Evolutionary conservation across 2,797 vertebrate genomes (phyloP), one percentile per base, ranked within the genome.

Genomic region (Typhlichthys subterraneus): DNA sequence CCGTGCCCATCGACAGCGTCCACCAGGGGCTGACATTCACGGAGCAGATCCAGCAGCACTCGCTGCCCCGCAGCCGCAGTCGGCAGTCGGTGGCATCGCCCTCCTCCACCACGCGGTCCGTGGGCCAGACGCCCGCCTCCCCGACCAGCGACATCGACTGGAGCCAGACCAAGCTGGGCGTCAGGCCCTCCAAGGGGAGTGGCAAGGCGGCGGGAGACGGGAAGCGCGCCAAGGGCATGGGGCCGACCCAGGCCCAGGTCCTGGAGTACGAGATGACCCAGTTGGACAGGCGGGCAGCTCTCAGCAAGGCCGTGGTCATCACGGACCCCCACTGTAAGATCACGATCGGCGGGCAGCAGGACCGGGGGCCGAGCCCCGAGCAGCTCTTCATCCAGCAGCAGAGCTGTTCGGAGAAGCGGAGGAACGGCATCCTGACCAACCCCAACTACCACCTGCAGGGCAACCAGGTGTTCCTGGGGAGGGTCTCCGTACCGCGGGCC

Each of bases 201-300:
- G 23, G 73, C 68, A 98, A 96, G 89, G 90, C 82, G 0, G 91
- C 90, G 17, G 93, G 90, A 60, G 95, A 96, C n/a, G 97, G 94
- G 82, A 98, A 95, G 79, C 85, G 92, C 73, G 64, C 59, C 1
- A 99, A 98, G 57, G 96, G 93, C 80, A 92, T 81, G 8, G 84
- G 83, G 52, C 92, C 94, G 19, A 90, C 82, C 53, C 96, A 97
- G 61, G 87, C 93, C 51, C 95, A 96, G 88, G 95, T 96, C 73
- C 83, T 97, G 67, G 98, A 99, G 81, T 99, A 99, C 2, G 97
- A 99, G 86, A 98, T 99, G 97, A 99, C 96, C 69, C 96, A 96
- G 86, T 96, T 99, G 56, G 96, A 98, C 85, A 96, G 95, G 72
- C 91, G 93, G 81, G 93, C 93, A 10, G 92, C 94, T n/a, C 60